Evolutionary conservation across 1,140 invertebrate species (phyloP).

Genomic region (Tetramorium parvispinum): DNA sequence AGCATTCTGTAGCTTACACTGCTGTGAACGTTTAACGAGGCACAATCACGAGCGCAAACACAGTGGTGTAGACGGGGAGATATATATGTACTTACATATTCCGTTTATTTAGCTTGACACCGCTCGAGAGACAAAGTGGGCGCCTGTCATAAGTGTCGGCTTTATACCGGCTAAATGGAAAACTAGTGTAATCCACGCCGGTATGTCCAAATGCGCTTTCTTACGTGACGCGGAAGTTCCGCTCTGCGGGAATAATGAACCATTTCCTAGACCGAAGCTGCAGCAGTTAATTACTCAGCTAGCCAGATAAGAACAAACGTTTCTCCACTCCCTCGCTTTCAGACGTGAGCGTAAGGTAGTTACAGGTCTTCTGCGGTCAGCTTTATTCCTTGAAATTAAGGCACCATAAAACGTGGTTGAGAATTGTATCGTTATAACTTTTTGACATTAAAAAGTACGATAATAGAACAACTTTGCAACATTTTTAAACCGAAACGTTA

Average conservation of each 20-base stretch:
- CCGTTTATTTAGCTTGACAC: slow-evolving; percentile 33
- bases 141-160: not conserved
- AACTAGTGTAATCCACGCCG: slow-evolving; percentile 6
- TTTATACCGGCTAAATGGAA: slow-evolving; percentile 6
- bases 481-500: not conserved
- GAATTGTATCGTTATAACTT: not conserved
- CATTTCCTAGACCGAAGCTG: slow-evolving; percentile 26
- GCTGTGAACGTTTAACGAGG: slow-evolving; percentile 11
- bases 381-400: slow-evolving; percentile 20
- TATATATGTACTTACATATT: slow-evolving; percentile 38
- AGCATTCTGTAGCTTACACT: not conserved
- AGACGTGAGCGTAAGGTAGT: slow-evolving; percentile 18
- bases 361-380: not conserved
- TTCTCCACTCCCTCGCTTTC: slow-evolving; percentile 22
- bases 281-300: slow-evolving; percentile 7
- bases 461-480: slow-evolving; percentile 5
- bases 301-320: slow-evolving; percentile 27
- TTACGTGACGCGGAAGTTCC: not conserved
- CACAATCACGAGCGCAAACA: slow-evolving; percentile 14
- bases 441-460: slow-evolving; percentile 7
- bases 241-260: slow-evolving; percentile 26
- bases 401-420: not conserved
- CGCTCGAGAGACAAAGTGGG: not conserved
- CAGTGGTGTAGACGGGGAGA: not conserved
- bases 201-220: slow-evolving; percentile 13